Percentiles rank a stretch among this genome's conserved stretches.
Evolutionary conservation across 2,888 invertebrate species (phyloP).

Genomic region (Quadroppia sp.): DNA sequence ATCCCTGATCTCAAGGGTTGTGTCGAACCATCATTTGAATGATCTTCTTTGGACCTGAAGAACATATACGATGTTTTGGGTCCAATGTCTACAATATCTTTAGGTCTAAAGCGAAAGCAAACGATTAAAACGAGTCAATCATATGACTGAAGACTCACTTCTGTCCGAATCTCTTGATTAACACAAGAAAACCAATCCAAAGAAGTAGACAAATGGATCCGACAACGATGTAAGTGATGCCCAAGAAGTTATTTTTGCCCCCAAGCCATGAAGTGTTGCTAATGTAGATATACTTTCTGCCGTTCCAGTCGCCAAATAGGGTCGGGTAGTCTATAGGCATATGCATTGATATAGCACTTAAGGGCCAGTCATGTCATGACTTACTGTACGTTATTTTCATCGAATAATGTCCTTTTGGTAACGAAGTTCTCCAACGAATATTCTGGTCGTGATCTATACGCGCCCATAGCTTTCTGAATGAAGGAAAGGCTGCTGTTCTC

Average conservation of each 20-base stretch:
- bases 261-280: constrained; percentile 95
- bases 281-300: constrained; percentile 86
- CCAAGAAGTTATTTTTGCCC: constrained; percentile 95
- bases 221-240: constrained; percentile 96
- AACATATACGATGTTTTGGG: constrained; percentile 2
- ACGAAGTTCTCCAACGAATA: constrained; percentile 58
- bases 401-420: constrained; percentile 62
- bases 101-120: not conserved
- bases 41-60: not conserved
- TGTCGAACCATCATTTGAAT: not conserved
- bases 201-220: constrained; percentile 87
- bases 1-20: not conserved
- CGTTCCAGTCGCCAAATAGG: constrained; percentile 66
- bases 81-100: constrained; percentile 21
- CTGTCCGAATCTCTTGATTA: constrained; percentile 74
- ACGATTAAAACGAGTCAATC: not conserved
- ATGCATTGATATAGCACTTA: not conserved
- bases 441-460: constrained; percentile 63
- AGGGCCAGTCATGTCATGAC: constrained; percentile 48
- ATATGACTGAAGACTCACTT: not conserved
- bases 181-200: constrained; percentile 83
- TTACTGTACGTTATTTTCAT: constrained; percentile 53
- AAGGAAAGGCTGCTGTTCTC: constrained; percentile 95
- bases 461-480: constrained; percentile 89
- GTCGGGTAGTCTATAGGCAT: constrained; percentile 27